Evolutionary conservation across 2,888 invertebrate genomes (phyloP).

Genomic region (Drosophila demipolita): DNA sequence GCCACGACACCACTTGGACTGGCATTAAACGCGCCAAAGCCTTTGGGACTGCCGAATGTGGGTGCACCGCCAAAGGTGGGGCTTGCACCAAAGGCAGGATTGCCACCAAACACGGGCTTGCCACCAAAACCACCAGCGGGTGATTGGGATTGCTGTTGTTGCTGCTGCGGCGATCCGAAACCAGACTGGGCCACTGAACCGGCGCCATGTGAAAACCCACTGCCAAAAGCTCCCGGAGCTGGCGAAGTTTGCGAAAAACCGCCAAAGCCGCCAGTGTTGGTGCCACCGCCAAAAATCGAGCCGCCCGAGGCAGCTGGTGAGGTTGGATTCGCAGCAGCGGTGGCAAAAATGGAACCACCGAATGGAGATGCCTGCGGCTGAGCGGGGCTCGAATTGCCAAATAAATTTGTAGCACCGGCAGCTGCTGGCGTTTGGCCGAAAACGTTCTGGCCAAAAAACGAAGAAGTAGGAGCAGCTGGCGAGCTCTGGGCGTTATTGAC

Average conservation of each 20-base stretch:
- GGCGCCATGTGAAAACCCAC: slow-evolving; percentile 74
- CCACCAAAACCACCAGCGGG: slow-evolving; percentile 80
- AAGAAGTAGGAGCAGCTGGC: slow-evolving; percentile 22
- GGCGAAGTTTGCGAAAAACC: slow-evolving; percentile 67
- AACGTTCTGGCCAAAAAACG: slow-evolving; percentile 53
- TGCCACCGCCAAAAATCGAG: slow-evolving; percentile 72
- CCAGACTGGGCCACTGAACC: slow-evolving; percentile 80
- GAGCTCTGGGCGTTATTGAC: slow-evolving; percentile 25
- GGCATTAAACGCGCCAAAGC: slow-evolving; percentile 78
- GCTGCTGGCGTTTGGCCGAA: slow-evolving; percentile 43
- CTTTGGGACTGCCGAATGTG: slow-evolving; percentile 82
- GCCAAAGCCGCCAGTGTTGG: slow-evolving; percentile 62
- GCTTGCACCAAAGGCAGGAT: slow-evolving; percentile 82
- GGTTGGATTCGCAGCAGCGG: slow-evolving; percentile 22
- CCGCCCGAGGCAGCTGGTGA: slow-evolving; percentile 53
- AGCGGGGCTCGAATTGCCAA: slow-evolving; percentile 45
- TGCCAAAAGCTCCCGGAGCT: slow-evolving; percentile 58
- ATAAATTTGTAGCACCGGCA: slow-evolving; percentile 63
- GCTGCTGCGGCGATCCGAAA: slow-evolving; percentile 81
- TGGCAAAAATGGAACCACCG: slow-evolving; percentile 65
- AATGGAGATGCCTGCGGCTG: slow-evolving; percentile 43
- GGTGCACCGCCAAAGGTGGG: slow-evolving; percentile 84
- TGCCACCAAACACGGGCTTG: slow-evolving; percentile 84
- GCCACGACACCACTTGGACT: slow-evolving; percentile 51
- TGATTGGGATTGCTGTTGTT: slow-evolving; percentile 54